These are phyloP conservation scores for Trichogramma dendrolimi DNA, from an alignment of 2,888 invertebrate genomes.

Conservation along the genomic window DNA sequence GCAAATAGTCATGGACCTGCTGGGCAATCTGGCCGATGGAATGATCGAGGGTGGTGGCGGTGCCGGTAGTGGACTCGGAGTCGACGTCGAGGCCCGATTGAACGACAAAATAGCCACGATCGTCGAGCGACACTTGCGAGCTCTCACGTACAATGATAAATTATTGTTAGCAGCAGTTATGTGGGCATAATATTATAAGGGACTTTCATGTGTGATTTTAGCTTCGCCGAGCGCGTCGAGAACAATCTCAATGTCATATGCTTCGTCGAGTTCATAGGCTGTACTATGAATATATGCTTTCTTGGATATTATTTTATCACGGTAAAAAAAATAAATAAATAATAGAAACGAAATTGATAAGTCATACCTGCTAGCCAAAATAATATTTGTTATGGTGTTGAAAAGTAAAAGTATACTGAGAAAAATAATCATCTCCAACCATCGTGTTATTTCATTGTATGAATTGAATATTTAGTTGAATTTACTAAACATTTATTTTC, in stretches of 20 bases:
- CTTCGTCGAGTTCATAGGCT: slow-evolving; percentile 43
- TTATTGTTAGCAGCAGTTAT: neutral
- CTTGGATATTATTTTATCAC: slow-evolving; percentile 44
- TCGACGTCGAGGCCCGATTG: neutral
- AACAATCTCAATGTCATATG: slow-evolving; percentile 39
- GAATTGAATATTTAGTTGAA: no score
- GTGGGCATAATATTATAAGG: neutral
- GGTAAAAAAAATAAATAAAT: slow-evolving; percentile 31
- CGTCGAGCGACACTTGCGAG: slow-evolving; percentile 38
- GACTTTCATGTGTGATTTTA: slow-evolving; percentile 13
- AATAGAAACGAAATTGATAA: no score
- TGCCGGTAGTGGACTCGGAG: no score
- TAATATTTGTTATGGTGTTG: no score
- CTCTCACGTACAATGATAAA: slow-evolving; percentile 32
- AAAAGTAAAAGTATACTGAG: no score
- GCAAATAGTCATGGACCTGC: slow-evolving; percentile 33
- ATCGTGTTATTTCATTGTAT: no score
- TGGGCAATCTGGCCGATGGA: slow-evolving; percentile 30
- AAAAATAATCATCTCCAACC: no score
- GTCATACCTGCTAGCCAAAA: no score
- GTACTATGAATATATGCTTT: slow-evolving; percentile 45
- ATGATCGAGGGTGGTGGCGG: neutral
- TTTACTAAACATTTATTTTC: no score
- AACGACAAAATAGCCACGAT: slow-evolving; percentile 32
- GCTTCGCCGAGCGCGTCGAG: slow-evolving; percentile 41